A percentile compares a stretch with the other conserved stretches of the same genome.
Evolutionary conservation across 2,888 invertebrate species (phyloP).

Genomic region (Lysandra coridon): DNA sequence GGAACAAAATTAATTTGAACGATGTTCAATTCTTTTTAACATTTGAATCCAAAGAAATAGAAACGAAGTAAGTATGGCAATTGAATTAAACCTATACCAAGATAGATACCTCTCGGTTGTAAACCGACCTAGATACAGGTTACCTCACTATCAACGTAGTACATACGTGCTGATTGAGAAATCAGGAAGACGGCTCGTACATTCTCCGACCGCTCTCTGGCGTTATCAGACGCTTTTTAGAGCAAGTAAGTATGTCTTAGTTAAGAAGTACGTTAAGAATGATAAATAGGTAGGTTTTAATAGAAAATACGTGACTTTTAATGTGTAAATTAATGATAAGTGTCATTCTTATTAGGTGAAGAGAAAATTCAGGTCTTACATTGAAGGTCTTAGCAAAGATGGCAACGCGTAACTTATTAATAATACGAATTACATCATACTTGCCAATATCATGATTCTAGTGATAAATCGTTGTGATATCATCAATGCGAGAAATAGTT

Average conservation of each 20-base stretch:
- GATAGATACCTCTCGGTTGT: neutral
- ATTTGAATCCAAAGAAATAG: neutral
- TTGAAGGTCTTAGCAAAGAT: too few relatives aligned
- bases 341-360: too few relatives aligned
- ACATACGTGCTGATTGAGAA: constrained; percentile 2
- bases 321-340: neutral
- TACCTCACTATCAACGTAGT: neutral
- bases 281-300: too few relatives aligned
- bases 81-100: neutral
- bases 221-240: neutral
- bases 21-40: neutral
- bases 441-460: too few relatives aligned
- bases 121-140: neutral
- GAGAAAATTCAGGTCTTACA: too few relatives aligned
- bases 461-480: too few relatives aligned
- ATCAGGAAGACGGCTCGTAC: constrained; percentile 1
- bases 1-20: neutral
- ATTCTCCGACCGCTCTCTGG: neutral
- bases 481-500: too few relatives aligned
- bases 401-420: too few relatives aligned
- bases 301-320: neutral
- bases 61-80: neutral
- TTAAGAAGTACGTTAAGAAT: too few relatives aligned
- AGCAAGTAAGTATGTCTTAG: neutral
- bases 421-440: too few relatives aligned